phyloP scores from a whole-genome alignment of 2,888 invertebrate species.

The Pteria penguin region DNA sequence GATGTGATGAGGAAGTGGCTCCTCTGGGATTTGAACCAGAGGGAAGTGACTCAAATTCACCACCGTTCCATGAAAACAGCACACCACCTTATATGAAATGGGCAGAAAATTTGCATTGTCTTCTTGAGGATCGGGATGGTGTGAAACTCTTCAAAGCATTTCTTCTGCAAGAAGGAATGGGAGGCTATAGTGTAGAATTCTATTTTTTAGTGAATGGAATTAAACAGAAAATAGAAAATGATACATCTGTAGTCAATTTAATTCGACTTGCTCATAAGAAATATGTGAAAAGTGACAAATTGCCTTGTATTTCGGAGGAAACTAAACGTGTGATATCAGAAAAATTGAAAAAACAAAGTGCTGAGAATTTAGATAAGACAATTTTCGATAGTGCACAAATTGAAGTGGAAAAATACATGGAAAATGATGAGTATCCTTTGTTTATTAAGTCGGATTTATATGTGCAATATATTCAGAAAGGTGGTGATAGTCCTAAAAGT shows the following conservation, averaged over 20 bases:
- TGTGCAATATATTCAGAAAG: conserved; percentile 82
- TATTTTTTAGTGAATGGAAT: conserved; percentile 88
- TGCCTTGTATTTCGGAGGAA: conserved; percentile 89
- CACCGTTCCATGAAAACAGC: conserved; percentile 78
- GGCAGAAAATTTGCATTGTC: conserved; percentile 90
- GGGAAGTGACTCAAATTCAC: conserved; percentile 82
- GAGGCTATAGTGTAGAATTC: conserved; percentile 82
- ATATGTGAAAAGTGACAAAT: conserved; percentile 86
- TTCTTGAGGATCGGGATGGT: conserved; percentile 94
- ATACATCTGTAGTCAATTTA: conserved; percentile 83
- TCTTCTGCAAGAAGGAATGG: conserved; percentile 77
- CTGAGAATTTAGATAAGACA: conserved; percentile 83
- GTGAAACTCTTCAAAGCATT: conserved; percentile 89
- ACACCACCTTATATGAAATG: conserved; percentile 91
- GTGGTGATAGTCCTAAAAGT: conserved; percentile 77
- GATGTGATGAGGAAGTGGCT: conserved; percentile 74
- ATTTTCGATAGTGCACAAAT: conserved; percentile 92
- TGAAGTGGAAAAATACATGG: conserved; percentile 91
- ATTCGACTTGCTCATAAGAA: conserved; percentile 85
- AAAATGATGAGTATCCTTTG: conserved; percentile 92
- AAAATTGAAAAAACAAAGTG: conserved; percentile 59
- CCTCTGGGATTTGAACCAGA: conserved; percentile 84
- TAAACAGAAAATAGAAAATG: conserved; percentile 82
- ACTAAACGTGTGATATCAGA: conserved; percentile 86
- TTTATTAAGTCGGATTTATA: conserved; percentile 96